These are phyloP conservation scores for Macroglossus sobrinus DNA, from an alignment of 2,113 vertebrate genomes.

Conservation along the genomic window DNA sequence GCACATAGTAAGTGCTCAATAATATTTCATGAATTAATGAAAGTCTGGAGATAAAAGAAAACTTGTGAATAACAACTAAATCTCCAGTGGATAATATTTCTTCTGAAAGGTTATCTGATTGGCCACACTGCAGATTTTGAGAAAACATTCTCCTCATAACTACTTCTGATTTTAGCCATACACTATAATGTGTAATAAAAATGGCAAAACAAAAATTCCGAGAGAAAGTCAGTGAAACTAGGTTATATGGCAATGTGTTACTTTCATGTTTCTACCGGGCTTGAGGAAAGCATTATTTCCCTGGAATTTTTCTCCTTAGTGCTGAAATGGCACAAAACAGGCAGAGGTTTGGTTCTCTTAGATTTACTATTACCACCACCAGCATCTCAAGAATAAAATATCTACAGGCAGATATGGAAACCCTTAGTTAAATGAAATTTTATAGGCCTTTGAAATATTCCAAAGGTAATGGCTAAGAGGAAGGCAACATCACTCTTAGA, in stretches of 20 bases:
- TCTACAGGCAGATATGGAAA: conserved; percentile 25
- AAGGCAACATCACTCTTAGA: not conserved
- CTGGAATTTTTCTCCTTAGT: conserved; percentile 42
- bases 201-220: conserved; percentile 18
- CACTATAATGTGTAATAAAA: not conserved
- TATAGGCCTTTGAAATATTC: conserved; percentile 21
- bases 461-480: not conserved
- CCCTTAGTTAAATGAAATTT: conserved; percentile 2
- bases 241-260: not conserved
- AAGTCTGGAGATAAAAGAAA: not conserved
- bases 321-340: conserved; percentile 64
- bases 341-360: conserved; percentile 58
- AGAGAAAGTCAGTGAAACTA: not conserved
- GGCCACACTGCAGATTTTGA: not conserved
- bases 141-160: not conserved
- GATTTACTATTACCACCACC: conserved; percentile 52
- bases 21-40: not conserved
- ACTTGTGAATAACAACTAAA: not conserved
- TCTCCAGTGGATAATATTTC: not conserved
- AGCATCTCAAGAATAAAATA: conserved; percentile 48
- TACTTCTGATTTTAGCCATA: not conserved
- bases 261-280: not conserved
- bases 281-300: conserved; percentile 57
- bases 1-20: not conserved
- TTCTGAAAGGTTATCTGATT: not conserved